Evolutionary conservation across 2,113 vertebrate genomes (phyloP).

Genomic region (Alexandromys fortis): DNA sequence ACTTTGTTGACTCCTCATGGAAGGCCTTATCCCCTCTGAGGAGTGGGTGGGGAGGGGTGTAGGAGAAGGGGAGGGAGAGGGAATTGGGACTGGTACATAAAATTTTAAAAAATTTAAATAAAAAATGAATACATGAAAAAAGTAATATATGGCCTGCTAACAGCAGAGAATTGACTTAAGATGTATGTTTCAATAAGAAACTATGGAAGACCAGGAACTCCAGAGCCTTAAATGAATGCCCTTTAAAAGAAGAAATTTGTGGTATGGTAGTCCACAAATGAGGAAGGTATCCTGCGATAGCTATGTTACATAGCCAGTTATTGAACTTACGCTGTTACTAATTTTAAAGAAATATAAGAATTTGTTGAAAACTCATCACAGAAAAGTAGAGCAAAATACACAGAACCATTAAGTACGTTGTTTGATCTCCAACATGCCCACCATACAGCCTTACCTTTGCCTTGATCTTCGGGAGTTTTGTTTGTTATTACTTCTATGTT

Average conservation of each 20-base stretch:
- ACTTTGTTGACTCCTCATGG: too few relatives aligned
- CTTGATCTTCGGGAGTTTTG: background rate
- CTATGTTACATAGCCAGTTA: conserved; percentile 1
- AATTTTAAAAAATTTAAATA: too few relatives aligned
- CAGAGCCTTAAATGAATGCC: background rate
- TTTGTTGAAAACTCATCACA: conserved; percentile 31
- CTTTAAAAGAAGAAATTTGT: conserved; percentile 24
- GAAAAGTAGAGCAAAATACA: conserved; percentile 22
- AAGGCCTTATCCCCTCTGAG: too few relatives aligned
- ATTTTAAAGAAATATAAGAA: conserved; percentile 9
- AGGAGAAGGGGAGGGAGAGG: too few relatives aligned
- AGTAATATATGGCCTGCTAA: conserved; percentile 29
- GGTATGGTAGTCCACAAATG: background rate
- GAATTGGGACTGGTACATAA: too few relatives aligned
- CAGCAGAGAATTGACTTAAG: conserved; percentile 19
- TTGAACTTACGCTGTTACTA: background rate
- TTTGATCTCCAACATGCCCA: background rate
- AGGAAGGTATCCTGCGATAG: conserved; percentile 3
- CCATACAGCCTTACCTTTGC: background rate
- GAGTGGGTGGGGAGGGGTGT: too few relatives aligned
- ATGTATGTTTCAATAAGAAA: conserved; percentile 53
- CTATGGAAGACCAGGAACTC: background rate
- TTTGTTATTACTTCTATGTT: background rate
- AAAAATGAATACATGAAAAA: too few relatives aligned
- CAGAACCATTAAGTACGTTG: background rate